A percentile compares a stretch with the other conserved stretches of the same genome.
These are phyloP conservation scores for Drepana falcataria DNA, from an alignment of 2,888 invertebrate genomes.

Conservation along the genomic window DNA sequence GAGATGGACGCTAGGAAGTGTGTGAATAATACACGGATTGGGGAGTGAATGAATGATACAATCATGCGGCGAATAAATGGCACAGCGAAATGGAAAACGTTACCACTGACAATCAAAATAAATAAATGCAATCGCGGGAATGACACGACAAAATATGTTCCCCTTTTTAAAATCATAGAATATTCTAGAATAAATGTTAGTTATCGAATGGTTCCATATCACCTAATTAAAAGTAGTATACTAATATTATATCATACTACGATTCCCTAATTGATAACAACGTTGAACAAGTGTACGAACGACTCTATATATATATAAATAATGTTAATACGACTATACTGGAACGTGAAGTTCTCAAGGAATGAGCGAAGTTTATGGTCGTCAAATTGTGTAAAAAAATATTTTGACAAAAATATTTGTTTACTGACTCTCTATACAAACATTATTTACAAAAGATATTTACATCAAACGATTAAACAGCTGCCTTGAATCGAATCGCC, in stretches of 20 bases:
- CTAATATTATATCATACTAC: conserved; percentile 13
- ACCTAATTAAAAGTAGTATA: conserved; percentile 18
- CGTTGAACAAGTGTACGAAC: conserved; percentile 16
- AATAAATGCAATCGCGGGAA: conserved; percentile 28
- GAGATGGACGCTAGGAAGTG: conserved; percentile 59
- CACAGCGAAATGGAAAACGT: conserved; percentile 2
- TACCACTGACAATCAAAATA: conserved; percentile 6
- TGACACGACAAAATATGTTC: conserved; percentile 12
- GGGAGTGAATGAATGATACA: conserved; percentile 11
- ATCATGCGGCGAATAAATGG: conserved; percentile 22
- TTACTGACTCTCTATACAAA: conserved; percentile 62
- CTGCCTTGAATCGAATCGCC: conserved; percentile 13
- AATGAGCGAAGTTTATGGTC: conserved; percentile 28
- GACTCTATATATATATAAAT: conserved; percentile 2
- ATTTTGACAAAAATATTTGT: conserved; percentile 66
- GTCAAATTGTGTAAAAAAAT: conserved; percentile 60
- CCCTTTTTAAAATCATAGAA: conserved; percentile 4
- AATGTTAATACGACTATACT: conserved; percentile 15
- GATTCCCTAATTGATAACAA: conserved; percentile 13
- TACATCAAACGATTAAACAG: conserved; percentile 4
- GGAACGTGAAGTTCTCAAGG: conserved; percentile 18
- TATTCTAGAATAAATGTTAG: conserved; percentile 14
- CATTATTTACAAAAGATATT: conserved; percentile 52
- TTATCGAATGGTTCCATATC: conserved; percentile 56
- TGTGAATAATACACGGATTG: conserved; percentile 13